Conservation (phyloP, 2,797 vertebrate species). For the Peromyscus aztecus region DNA sequence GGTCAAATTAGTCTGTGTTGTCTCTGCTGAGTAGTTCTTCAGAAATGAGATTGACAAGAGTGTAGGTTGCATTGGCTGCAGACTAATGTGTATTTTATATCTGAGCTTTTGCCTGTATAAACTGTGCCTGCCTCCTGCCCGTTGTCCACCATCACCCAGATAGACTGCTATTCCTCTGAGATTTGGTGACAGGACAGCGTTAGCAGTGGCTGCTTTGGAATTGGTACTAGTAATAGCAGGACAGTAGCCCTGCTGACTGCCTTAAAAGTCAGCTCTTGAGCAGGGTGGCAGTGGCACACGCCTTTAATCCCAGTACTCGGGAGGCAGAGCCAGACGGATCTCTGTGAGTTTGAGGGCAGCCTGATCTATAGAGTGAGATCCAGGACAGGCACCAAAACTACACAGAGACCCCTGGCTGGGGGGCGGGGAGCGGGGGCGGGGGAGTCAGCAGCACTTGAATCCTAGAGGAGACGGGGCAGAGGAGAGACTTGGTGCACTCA, state of each 20-base stretch:
- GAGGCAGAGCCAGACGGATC: too few relatives aligned
- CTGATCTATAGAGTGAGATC: too few relatives aligned
- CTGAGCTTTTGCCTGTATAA: slow-evolving; percentile 52
- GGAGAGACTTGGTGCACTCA: background rate
- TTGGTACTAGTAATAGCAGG: slow-evolving; percentile 18
- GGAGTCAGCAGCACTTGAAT: background rate
- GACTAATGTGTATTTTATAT: slow-evolving; percentile 38
- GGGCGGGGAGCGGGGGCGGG: too few relatives aligned
- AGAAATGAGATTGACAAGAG: background rate
- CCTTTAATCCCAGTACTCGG: too few relatives aligned
- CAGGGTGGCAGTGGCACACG: too few relatives aligned
- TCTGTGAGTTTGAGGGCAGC: too few relatives aligned
- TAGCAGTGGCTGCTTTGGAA: slow-evolving; percentile 34
- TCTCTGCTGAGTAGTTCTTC: slow-evolving; percentile 21
- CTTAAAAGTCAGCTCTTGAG: background rate
- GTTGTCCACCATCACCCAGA: background rate
- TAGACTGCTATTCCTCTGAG: background rate
- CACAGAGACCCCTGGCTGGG: too few relatives aligned
- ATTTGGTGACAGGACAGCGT: background rate
- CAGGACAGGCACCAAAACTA: too few relatives aligned
- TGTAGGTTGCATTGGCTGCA: slow-evolving; percentile 6
- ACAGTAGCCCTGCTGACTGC: background rate
- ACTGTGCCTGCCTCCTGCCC: background rate
- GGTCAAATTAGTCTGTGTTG: background rate
- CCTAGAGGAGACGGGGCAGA: background rate